Percentiles rank a stretch among this genome's conserved stretches.
Evolutionary conservation across 2,888 invertebrate genomes (phyloP).

Genomic region (Hydrotaea cyrtoneurina): DNA sequence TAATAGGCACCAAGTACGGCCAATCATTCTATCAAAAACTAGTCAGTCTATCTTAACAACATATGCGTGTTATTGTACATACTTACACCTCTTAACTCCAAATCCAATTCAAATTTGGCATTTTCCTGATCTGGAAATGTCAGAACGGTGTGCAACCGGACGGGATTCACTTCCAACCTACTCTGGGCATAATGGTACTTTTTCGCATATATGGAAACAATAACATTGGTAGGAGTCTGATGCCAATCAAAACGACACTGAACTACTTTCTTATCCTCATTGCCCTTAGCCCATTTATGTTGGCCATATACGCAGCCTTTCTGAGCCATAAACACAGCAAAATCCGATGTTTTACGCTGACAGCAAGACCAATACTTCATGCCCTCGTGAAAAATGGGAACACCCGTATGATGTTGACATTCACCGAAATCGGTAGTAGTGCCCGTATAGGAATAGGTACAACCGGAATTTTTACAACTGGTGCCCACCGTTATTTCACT

Average conservation of each 20-base stretch:
- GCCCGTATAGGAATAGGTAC: constrained; percentile 86
- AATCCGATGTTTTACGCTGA: constrained; percentile 94
- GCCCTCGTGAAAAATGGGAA: constrained; percentile 97
- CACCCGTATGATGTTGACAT: constrained; percentile 93
- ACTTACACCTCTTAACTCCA: constrained; percentile 91
- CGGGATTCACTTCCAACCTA: constrained; percentile 90
- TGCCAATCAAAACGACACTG: constrained; percentile 97
- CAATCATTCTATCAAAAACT: too few species aligned
- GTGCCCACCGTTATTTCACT: constrained; percentile 87
- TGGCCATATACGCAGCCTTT: constrained; percentile 92
- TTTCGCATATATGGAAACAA: constrained; percentile 95
- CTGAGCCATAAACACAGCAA: constrained; percentile 94
- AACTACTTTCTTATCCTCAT: constrained; percentile 82
- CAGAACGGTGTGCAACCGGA: constrained; percentile 88
- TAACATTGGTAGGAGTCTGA: constrained; percentile 92
- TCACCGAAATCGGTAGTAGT: constrained; percentile 84
- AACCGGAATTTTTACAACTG: constrained; percentile 92
- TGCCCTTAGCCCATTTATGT: constrained; percentile 93
- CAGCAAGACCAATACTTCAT: constrained; percentile 99
- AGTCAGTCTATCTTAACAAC: too few species aligned
- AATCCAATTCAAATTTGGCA: constrained; percentile 87
- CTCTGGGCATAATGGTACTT: constrained; percentile 90
- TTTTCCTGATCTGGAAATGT: constrained; percentile 89
- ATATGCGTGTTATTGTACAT: too few species aligned
- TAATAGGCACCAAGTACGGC: too few species aligned